phyloP scores from a whole-genome alignment of 1,140 invertebrate species.

The Piezodorus guildinii region DNA sequence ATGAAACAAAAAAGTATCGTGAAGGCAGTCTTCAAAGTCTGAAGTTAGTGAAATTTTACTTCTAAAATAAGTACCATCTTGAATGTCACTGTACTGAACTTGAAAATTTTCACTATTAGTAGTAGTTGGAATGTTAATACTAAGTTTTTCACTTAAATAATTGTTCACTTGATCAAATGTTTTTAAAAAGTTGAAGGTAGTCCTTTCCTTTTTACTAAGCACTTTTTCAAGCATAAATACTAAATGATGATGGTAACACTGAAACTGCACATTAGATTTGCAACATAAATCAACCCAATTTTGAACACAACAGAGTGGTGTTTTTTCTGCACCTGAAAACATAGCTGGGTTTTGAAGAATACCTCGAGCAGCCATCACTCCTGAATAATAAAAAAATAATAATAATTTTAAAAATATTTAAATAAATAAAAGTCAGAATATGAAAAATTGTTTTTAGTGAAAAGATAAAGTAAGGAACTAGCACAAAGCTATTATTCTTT shows the following conservation, averaged over 20 bases:
- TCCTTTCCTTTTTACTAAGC: conserved; percentile 53
- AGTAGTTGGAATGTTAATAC: conserved; percentile 18
- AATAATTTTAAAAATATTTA: no score
- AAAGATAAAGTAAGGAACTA: no score
- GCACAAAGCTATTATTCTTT: no score
- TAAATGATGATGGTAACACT: conserved; percentile 81
- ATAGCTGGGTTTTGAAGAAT: conserved; percentile 83
- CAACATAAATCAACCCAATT: conserved; percentile 72
- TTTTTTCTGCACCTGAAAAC: conserved; percentile 56
- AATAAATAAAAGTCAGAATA: no score
- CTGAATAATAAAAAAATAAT: conserved; percentile 34
- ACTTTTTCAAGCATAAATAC: conserved; percentile 85
- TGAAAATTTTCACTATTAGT: not conserved
- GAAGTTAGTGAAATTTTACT: conserved; percentile 7
- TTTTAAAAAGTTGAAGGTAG: conserved; percentile 65
- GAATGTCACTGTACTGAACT: conserved; percentile 8
- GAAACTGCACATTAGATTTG: conserved; percentile 52
- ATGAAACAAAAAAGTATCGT: no score
- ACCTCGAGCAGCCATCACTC: conserved; percentile 80
- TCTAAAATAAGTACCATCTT: conserved; percentile 22
- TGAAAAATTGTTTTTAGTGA: no score
- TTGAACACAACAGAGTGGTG: conserved; percentile 65
- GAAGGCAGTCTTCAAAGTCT: conserved; percentile 8
- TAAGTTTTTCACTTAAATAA: conserved; percentile 42
- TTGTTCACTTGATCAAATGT: conserved; percentile 54